These are phyloP conservation scores for Drosophila mayri DNA, from an alignment of 1,140 invertebrate genomes.

Conservation along the genomic window DNA sequence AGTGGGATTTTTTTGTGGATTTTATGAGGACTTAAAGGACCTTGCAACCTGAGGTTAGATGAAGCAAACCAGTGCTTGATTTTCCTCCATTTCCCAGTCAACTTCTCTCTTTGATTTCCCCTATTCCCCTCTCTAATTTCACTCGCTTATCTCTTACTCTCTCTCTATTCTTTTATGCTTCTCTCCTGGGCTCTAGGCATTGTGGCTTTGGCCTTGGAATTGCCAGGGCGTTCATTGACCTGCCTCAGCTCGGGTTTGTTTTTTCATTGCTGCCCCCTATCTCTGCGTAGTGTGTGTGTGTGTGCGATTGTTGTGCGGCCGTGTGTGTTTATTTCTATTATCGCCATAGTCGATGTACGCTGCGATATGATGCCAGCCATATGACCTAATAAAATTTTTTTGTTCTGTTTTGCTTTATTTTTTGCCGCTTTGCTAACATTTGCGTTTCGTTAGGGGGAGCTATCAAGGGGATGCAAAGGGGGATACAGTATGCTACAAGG, in stretches of 20 bases:
- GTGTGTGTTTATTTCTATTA: constrained; percentile 77
- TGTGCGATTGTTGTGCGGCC: constrained; percentile 37
- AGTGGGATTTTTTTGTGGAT: background rate
- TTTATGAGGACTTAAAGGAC: background rate
- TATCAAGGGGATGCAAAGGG: background rate
- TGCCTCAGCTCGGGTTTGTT: constrained; percentile 55
- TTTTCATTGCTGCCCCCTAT: constrained; percentile 66
- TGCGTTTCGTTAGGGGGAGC: constrained; percentile 9
- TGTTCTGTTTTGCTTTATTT: constrained; percentile 50
- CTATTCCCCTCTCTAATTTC: background rate
- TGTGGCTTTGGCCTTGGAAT: constrained; percentile 81
- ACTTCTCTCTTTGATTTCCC: background rate
- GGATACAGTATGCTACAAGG: background rate
- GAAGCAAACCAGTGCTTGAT: background rate
- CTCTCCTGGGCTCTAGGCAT: constrained; percentile 56
- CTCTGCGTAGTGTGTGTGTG: constrained; percentile 14
- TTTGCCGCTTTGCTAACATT: constrained; percentile 26
- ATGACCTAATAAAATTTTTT: constrained; percentile 75
- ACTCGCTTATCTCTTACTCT: constrained; percentile 19
- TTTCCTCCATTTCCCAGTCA: background rate
- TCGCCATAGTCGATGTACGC: constrained; percentile 69
- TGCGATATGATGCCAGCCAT: constrained; percentile 72
- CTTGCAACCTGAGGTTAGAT: background rate
- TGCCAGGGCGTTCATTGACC: constrained; percentile 78
- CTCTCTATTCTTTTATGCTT: constrained; percentile 13